Evolutionary conservation across 2,888 invertebrate species (phyloP).

Genomic region (Epiblema foenella): DNA sequence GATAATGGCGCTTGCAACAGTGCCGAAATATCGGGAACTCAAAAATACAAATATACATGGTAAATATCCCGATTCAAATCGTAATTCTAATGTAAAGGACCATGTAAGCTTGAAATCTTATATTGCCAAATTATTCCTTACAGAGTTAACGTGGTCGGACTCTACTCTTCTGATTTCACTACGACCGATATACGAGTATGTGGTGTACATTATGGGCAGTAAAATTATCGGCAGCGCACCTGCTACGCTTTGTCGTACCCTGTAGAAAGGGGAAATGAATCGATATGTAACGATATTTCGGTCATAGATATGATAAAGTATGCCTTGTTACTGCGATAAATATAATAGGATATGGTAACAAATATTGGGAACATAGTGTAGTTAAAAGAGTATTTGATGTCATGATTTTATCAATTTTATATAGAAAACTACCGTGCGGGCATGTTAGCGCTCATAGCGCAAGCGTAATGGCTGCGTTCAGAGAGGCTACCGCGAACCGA

Average conservation of each 20-base stretch:
- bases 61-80: no score
- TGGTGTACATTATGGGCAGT: slow-evolving; percentile 20
- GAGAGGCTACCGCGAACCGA: no score
- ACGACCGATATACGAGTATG: slow-evolving; percentile 4
- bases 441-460: no score
- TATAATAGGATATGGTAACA: background rate
- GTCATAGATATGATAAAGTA: background rate
- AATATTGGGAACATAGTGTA: background rate
- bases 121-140: no score
- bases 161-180: background rate
- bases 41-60: no score
- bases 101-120: no score
- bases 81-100: no score
- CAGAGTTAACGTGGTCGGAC: no score
- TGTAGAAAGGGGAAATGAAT: background rate
- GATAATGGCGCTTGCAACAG: no score
- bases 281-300: slow-evolving; percentile 3
- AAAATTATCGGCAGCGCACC: slow-evolving; percentile 23
- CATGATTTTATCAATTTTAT: background rate
- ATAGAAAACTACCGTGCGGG: no score
- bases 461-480: no score
- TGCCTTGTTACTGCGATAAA: background rate
- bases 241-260: slow-evolving; percentile 15
- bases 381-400: background rate
- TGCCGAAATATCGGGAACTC: no score